Base-by-base conservation (phyloP, 2,888 invertebrate genomes). In the Athetis lepigone region DNA sequence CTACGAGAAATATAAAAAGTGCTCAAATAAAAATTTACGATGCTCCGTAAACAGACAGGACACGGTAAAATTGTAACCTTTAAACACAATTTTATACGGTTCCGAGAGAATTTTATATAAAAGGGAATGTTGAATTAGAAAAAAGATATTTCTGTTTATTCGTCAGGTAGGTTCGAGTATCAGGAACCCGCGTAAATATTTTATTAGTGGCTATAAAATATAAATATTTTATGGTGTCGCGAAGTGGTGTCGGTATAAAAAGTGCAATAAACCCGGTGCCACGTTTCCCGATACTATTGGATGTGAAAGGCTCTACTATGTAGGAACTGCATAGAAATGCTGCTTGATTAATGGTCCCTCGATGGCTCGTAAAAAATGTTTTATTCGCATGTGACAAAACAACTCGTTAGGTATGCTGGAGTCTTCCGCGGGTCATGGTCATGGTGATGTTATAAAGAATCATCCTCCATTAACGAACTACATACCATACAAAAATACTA, bases 151-250 rank as follows among this genome's bases (percentile, higher is more conserved):
- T 64, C 42, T 64, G 64, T 77, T 80, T 72, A 79, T 70, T 69
- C 67, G 60, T 69, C 75, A 79, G 77, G 71, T 79, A 62, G 62
- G 46, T 55, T 71, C 45, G n/a, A 47, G 58, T 54, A 46, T 40
- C 54, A 46, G 62, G 52, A 58, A 51, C 23, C 56, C 39, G 56
- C 73, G 69, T 83, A 81, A 85, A 85, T 83, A 81, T 85, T 84
- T 85, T 85, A 85, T 84, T 80, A 78, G 78, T 58, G 56, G 70
- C 78, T 72, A 81, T 83, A 84, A 79, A 82, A 81, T 79, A 82
- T 83, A 80, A 84, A 85, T 82, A 82, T 83, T 85, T 85, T 83
- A 85, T 59, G 68, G 56, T 58, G 52, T 62, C 56, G 66, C 64
- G 72, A 74, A 82, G 77, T 75, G 70, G 70, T 66, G 71, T 69